Evolutionary conservation across 2,113 vertebrate species (phyloP).

Genomic region (Oreotrochilus melanogaster): DNA sequence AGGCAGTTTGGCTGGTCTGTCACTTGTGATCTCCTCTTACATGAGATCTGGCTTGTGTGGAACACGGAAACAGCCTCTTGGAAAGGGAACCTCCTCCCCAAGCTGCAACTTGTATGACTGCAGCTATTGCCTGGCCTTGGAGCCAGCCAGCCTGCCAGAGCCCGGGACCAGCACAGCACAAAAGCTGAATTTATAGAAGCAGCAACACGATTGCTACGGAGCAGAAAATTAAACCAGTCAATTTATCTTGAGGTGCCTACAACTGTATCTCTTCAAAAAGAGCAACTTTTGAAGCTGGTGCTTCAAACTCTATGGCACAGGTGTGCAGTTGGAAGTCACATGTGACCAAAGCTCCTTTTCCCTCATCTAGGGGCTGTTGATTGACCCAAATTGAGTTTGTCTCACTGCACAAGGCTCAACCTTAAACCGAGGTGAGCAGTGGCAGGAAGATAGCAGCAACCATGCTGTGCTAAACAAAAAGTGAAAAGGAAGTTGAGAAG

Average conservation of each 20-base stretch:
- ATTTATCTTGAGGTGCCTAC: slow-evolving; percentile 31
- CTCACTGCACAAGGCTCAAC: not conserved
- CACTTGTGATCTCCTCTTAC: not conserved
- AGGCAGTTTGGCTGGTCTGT: not conserved
- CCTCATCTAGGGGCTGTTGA: not conserved
- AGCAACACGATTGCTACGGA: not conserved
- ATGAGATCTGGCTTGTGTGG: not conserved
- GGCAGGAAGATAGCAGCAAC: not conserved
- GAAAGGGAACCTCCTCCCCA: not conserved
- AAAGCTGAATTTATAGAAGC: not conserved
- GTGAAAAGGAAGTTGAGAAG: not conserved
- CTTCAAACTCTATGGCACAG: not conserved
- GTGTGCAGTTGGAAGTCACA: not conserved
- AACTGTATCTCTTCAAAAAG: slow-evolving; percentile 26
- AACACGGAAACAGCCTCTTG: not conserved
- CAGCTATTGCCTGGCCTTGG: rapidly evolving
- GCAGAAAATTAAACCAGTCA: slow-evolving; percentile 17
- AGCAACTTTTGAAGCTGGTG: slow-evolving; percentile 22
- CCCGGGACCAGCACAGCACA: not conserved
- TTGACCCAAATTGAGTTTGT: not conserved
- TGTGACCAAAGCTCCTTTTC: not conserved
- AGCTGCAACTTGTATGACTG: not conserved
- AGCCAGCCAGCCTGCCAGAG: not conserved
- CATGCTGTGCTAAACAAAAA: not conserved
- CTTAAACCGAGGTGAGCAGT: not conserved